Base-by-base conservation (phyloP, 2,797 vertebrate species). In the Tauraco hartlaubi region DNA sequence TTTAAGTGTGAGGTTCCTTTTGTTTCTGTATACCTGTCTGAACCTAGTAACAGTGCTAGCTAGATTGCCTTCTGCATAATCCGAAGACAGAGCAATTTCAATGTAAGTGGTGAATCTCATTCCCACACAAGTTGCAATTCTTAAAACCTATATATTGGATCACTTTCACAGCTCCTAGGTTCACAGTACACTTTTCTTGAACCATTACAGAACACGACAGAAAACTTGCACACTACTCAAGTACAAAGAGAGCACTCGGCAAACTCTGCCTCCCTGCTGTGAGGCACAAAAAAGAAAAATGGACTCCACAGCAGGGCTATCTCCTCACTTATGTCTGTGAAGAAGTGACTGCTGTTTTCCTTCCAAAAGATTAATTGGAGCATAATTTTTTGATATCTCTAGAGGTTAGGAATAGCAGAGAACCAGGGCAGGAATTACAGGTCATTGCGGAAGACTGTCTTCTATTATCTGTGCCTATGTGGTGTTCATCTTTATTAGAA, bases 311-410 rank as follows among this genome's bases (percentile, higher is more conserved):
- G 64, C 62, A 89, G 64, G 54, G 37, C 58, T 81, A 58, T 77
- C 55, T 88, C 64, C 51, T 84, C 6, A 5, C 46, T 83, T 80
- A 58, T 1, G 1, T 59, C 78, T 72, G 15, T 54, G 62, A 68
- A 93, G 52, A 79, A 86, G 29, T 91, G 56, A 71, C 68, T 79
- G 64, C 39, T 77, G 62, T 63, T 95, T 85, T 83, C 78, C 35
- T 85, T 92, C 88, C 58, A 85, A 80, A 91, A 85, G 51, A 61
- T 46, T 91, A 95, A 95, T 35, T 85, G 56, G 16, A 90, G n/a
- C 19, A 63, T 66, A 54, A 3, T 49, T 74, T 75, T 94, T 94
- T 81, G 2, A 54, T 44, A 55, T 68, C 46, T 85, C 59, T 83
- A 14, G 78, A 85, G 69, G 49, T 46, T 64, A 54, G 58, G 64